These are phyloP conservation scores for Fregata magnificens DNA, from an alignment of 2,113 vertebrate species.

Conservation along the genomic window DNA sequence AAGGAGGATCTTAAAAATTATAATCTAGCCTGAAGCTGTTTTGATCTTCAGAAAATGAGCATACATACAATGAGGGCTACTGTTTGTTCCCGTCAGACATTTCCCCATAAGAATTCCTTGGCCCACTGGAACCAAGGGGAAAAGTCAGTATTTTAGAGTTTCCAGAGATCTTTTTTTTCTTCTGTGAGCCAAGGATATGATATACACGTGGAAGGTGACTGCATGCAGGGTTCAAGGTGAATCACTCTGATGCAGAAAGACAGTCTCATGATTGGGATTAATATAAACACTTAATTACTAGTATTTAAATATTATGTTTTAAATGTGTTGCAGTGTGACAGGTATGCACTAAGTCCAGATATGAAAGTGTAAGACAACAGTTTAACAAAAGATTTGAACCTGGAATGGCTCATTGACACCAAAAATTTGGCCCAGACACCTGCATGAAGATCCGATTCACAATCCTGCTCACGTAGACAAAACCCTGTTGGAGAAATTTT, in stretches of 20 bases:
- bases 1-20: not conserved
- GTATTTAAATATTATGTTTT: not conserved
- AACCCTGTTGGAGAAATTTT: not conserved
- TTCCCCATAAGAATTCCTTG: not conserved
- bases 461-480: not conserved
- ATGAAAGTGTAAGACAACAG: not conserved
- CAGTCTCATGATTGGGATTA: not conserved
- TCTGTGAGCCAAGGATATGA: not conserved
- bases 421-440: not conserved
- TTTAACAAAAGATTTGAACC: not conserved
- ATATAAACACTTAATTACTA: not conserved
- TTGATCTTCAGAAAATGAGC: not conserved
- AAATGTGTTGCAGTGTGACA: not conserved
- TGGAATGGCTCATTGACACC: not conserved
- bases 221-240: not conserved
- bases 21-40: not conserved
- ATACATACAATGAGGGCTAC: not conserved
- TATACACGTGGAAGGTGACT: not conserved
- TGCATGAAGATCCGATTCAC: not conserved
- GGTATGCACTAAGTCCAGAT: not conserved
- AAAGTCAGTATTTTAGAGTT: not conserved
- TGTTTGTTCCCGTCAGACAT: not conserved
- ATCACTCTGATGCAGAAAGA: not conserved
- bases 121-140: not conserved
- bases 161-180: not conserved